phyloP scores from a whole-genome alignment of 2,113 vertebrate species.

The Rostratula benghalensis region DNA sequence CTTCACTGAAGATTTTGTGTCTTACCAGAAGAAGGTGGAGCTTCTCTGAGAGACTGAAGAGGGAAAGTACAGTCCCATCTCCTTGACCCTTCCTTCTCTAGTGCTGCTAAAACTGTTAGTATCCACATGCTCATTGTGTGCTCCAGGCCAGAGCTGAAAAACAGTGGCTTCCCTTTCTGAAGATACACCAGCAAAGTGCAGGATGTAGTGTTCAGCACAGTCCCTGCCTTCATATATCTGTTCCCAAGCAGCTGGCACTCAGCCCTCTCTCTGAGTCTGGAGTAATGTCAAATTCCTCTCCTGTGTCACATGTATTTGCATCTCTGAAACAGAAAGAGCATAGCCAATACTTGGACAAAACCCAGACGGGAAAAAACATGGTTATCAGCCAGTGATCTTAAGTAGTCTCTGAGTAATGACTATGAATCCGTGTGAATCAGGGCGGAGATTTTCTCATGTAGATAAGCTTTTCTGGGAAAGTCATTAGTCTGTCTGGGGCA shows the following conservation, averaged over 20 bases:
- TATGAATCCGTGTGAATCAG: slow-evolving; percentile 23
- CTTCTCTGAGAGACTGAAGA: background rate
- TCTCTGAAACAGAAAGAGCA: slow-evolving; percentile 17
- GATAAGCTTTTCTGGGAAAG: slow-evolving; percentile 49
- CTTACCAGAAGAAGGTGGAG: background rate
- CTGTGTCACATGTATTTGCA: background rate
- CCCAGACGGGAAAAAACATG: slow-evolving; percentile 44
- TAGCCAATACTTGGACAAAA: background rate
- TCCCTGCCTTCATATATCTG: background rate
- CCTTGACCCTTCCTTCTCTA: background rate
- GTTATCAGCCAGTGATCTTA: background rate
- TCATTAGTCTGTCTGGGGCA: background rate
- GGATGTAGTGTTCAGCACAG: background rate
- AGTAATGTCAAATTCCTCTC: background rate
- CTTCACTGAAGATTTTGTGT: background rate
- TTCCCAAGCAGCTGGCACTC: slow-evolving; percentile 10
- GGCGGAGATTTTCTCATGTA: slow-evolving; percentile 55
- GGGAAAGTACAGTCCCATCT: background rate
- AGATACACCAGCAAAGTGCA: background rate
- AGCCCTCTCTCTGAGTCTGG: slow-evolving; percentile 25
- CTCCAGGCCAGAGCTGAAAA: background rate
- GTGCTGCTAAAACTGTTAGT: background rate
- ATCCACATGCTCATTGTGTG: background rate
- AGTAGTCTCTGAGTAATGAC: slow-evolving; percentile 5
- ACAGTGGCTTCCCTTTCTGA: background rate